A percentile compares a stretch with the other conserved stretches of the same genome.
These are phyloP conservation scores for Acrocephalus scirpaceus DNA, from an alignment of 2,797 vertebrate genomes.

Conservation along the genomic window DNA sequence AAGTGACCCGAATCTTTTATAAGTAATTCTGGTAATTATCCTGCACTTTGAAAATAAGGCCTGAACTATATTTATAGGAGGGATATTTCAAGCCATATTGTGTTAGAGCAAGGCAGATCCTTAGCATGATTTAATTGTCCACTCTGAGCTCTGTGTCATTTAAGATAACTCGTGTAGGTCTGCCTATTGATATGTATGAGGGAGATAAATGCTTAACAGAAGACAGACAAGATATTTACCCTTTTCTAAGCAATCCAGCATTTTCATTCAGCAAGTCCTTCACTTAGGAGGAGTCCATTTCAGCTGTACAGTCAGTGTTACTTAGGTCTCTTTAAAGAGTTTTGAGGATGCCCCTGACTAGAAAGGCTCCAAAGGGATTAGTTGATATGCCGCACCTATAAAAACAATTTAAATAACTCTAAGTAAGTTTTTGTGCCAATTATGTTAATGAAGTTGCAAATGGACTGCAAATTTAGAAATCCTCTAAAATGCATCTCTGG, in stretches of 20 bases:
- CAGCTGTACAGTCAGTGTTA: neutral
- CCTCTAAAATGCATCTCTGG: neutral
- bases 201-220: neutral
- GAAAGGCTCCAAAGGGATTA: neutral
- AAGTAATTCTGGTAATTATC: slow-evolving; percentile 66
- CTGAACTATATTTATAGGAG: slow-evolving; percentile 56
- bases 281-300: neutral
- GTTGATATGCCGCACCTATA: neutral
- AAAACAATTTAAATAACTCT: slow-evolving; percentile 29
- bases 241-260: neutral
- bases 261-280: neutral
- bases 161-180: neutral
- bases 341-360: neutral
- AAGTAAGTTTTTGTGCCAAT: neutral
- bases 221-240: neutral
- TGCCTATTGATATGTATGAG: neutral
- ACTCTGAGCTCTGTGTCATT: neutral
- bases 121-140: neutral
- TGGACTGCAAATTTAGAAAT: slow-evolving; percentile 15
- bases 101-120: neutral
- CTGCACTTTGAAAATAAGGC: slow-evolving; percentile 45
- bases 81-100: neutral
- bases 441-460: slow-evolving; percentile 44
- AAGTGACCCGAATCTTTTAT: slow-evolving; percentile 53
- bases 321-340: neutral